These are phyloP conservation scores for Mastomys coucha DNA, from an alignment of 2,113 vertebrate genomes.

Conservation along the genomic window DNA sequence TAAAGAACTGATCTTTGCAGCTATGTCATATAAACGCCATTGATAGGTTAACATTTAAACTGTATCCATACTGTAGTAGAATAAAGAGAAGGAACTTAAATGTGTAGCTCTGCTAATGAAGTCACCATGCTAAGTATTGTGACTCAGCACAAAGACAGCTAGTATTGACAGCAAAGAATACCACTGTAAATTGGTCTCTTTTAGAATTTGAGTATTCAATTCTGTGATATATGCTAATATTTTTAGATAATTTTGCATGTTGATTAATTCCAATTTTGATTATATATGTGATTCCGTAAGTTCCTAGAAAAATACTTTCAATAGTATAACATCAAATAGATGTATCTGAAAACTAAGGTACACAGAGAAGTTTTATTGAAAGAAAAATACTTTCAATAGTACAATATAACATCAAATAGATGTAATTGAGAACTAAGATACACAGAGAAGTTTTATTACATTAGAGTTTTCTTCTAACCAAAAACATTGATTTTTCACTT, in stretches of 20 bases:
- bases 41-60: conserved; percentile 34
- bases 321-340: neutral
- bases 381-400: neutral
- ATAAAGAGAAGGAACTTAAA: conserved; percentile 42
- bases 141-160: neutral
- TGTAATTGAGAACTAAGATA: neutral
- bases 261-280: neutral
- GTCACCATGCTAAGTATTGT: neutral
- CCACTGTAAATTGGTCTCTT: neutral
- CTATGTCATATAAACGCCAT: conserved; percentile 33
- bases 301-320: neutral
- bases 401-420: neutral
- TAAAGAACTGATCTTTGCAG: conserved; percentile 27
- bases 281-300: neutral
- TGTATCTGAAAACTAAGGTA: neutral
- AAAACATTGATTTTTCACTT: neutral
- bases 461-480: neutral
- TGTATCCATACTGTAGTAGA: neutral
- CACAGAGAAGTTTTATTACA: neutral
- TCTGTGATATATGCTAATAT: neutral
- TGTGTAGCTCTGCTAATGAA: neutral
- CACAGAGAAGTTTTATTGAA: neutral
- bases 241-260: neutral
- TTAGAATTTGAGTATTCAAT: neutral
- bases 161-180: neutral